Evolutionary conservation across 1,140 invertebrate genomes (phyloP), one percentile per base, ranked within the genome.

Genomic region (Acromyrmex heyeri): DNA sequence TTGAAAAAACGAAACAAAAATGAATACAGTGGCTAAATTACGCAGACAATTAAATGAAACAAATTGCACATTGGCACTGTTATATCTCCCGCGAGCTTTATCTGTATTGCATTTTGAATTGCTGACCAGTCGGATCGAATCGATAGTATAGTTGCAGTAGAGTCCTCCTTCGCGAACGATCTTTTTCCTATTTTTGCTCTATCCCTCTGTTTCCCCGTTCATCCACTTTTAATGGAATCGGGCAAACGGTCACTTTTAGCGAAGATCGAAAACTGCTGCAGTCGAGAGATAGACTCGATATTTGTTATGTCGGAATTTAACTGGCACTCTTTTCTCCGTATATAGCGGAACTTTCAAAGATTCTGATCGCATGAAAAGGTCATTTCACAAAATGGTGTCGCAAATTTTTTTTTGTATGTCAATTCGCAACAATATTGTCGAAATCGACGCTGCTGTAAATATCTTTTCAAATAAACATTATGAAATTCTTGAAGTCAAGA

Each of bases 181-280:
- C 57, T 18, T 18, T 72, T 55, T 61, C 48, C 73, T 87, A 61
- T 85, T 73, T 57, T 65, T 69, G 21, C 34, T 67, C 76, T 38
- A 34, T 72, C 64, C 59, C 27, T 50, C 64, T 79, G 16, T 70
- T 73, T 59, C 30, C 57, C 64, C 30, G 53, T 85, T 81, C 64
- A 81, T 81, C 64, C 27, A 62, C 65, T 65, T 81, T 87, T 86
- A 87, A 81, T 87, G 75, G 70, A 79, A 88, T 79, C 67, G 85
- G 21, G 21, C 78, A 65, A 79, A 44, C 73, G 83, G 85, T 87
- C 86, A 77, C 65, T 87, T 79, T 87, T 81, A 70, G 61, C 62
- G 50, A 87, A 86, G 86, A 86, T 73, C 85, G 85, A 65, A 34
- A 88, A 88, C 85, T 81, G 53, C 53, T 81, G 34, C 67, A 72